These are phyloP conservation scores for Loxodonta africana DNA, from an alignment of 2,113 vertebrate species.

Conservation along the genomic window DNA sequence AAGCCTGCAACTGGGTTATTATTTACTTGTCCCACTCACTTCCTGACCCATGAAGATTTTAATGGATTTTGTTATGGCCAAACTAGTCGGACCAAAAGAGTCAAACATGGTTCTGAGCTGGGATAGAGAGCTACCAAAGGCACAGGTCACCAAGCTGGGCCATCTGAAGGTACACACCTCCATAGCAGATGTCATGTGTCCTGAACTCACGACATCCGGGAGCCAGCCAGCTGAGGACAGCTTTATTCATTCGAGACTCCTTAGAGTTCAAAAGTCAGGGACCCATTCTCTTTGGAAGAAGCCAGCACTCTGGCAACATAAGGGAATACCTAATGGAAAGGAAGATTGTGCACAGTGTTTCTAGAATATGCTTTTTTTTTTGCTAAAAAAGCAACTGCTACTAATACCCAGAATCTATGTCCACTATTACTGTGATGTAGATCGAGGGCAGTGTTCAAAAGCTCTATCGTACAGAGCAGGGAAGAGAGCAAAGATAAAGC, in stretches of 20 bases:
- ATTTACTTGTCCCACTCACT: slow-evolving; percentile 50
- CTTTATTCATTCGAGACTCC: background rate
- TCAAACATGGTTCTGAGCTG: background rate
- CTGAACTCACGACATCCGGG: background rate
- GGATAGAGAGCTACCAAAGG: background rate
- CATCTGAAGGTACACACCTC: background rate
- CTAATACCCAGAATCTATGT: background rate
- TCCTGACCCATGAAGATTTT: slow-evolving; percentile 54
- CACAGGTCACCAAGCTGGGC: background rate
- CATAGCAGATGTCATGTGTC: background rate
- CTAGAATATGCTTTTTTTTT: too few species aligned
- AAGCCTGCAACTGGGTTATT: slow-evolving; percentile 50
- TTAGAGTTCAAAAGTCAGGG: background rate
- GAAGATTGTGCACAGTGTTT: background rate
- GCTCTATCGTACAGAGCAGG: too few species aligned
- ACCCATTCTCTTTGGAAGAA: background rate
- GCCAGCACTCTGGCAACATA: background rate
- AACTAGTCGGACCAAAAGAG: slow-evolving; percentile 21
- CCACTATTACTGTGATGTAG: background rate
- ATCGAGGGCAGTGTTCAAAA: background rate
- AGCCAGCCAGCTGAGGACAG: background rate
- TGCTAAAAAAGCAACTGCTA: background rate
- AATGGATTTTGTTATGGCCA: slow-evolving; percentile 56
- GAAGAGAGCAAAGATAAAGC: background rate
- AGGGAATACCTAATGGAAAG: background rate